Percentiles rank a stretch among this genome's conserved stretches.
These are phyloP conservation scores for Alectura lathami DNA, from an alignment of 2,113 vertebrate genomes.

Conservation along the genomic window DNA sequence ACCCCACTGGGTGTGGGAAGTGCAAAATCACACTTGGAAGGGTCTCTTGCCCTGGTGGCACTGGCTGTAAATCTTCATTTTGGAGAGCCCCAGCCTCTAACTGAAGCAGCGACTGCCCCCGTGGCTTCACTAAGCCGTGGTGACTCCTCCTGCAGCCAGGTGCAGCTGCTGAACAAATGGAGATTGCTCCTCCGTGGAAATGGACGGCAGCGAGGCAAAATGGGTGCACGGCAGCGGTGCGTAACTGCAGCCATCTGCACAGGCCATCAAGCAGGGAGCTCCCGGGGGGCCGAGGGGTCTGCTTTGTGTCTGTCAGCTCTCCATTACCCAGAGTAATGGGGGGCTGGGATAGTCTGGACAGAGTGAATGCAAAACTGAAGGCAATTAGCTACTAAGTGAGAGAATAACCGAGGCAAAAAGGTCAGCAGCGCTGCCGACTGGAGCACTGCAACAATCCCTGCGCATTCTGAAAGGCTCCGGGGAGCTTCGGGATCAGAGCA, in stretches of 20 bases:
- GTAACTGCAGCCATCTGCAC: slow-evolving; percentile 34
- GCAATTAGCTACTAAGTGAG: slow-evolving; percentile 5
- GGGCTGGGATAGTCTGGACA: neutral
- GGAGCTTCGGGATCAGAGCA: neutral
- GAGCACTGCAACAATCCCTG: neutral
- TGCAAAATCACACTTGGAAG: slow-evolving; percentile 25
- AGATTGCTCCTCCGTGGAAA: slow-evolving; percentile 17
- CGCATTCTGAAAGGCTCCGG: neutral
- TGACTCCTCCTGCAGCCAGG: slow-evolving; percentile 46
- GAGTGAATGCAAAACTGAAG: neutral
- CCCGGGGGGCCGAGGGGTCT: neutral
- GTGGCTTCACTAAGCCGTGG: neutral
- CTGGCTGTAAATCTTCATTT: slow-evolving; percentile 48
- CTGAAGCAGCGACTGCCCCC: slow-evolving; percentile 21
- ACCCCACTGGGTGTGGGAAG: neutral
- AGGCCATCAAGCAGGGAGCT: slow-evolving; percentile 30
- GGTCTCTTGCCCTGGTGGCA: neutral
- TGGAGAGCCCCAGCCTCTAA: neutral
- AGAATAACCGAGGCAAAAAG: neutral
- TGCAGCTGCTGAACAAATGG: slow-evolving; percentile 54
- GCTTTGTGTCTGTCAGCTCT: slow-evolving; percentile 49
- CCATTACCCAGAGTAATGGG: slow-evolving; percentile 29
- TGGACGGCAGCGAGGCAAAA: slow-evolving; percentile 22
- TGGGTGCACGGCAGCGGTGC: neutral
- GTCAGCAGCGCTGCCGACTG: neutral